phyloP scores from a whole-genome alignment of 2,888 invertebrate genomes.

The Galerucella nymphaeae region DNA sequence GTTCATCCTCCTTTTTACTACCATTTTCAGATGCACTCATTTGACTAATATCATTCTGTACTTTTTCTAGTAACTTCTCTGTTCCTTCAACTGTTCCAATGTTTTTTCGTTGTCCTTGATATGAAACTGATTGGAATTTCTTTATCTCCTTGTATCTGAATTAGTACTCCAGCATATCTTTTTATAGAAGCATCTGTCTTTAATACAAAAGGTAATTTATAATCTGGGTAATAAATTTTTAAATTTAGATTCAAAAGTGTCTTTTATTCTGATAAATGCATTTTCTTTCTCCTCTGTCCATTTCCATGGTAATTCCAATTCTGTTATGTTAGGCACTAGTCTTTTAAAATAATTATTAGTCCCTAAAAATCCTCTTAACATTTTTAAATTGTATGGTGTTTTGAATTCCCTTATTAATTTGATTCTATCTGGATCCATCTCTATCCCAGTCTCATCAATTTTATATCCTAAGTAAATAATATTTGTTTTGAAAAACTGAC shows the following conservation, averaged over 20 bases:
- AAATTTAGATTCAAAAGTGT: conserved; percentile 17
- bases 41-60: no score
- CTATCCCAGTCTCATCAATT: conserved; percentile 44
- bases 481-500: conserved; percentile 47
- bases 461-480: conserved; percentile 54
- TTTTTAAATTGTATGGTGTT: conserved; percentile 48
- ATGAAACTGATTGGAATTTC: conserved; percentile 25
- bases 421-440: conserved; percentile 49
- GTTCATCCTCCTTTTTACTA: no score
- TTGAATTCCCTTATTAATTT: conserved; percentile 48
- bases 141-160: conserved; percentile 13
- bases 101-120: conserved; percentile 14
- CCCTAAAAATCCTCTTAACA: conserved; percentile 54
- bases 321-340: not conserved
- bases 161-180: conserved; percentile 12
- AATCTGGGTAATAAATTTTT: conserved; percentile 12
- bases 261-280: conserved; percentile 6
- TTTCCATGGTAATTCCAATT: conserved; percentile 4
- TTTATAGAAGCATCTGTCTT: conserved; percentile 19
- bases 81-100: no score
- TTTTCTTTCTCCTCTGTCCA: conserved; percentile 16
- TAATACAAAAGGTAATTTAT: conserved; percentile 15
- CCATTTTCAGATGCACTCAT: no score
- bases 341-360: conserved; percentile 28
- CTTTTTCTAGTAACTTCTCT: no score